These are phyloP conservation scores for Numida meleagris DNA, from an alignment of 2,113 vertebrate species.

Conservation along the genomic window DNA sequence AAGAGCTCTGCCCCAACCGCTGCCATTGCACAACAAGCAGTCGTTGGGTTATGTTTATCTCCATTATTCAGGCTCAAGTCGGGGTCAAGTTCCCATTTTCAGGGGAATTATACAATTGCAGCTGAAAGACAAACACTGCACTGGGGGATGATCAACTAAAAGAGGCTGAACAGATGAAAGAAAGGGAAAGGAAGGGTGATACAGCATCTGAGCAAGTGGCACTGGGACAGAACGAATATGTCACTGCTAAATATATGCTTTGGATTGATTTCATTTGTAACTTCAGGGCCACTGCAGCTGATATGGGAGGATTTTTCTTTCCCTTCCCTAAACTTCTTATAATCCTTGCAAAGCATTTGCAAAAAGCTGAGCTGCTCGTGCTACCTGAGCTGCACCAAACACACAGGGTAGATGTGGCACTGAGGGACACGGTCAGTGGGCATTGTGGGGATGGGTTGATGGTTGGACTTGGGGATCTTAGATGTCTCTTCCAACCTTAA, in stretches of 20 bases:
- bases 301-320: neutral
- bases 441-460: no score
- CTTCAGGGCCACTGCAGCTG: neutral
- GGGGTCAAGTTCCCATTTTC: neutral
- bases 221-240: neutral
- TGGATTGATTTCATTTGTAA: neutral
- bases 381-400: neutral
- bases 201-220: neutral
- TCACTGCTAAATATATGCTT: neutral
- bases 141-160: neutral
- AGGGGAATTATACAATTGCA: neutral
- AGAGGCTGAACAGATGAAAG: neutral
- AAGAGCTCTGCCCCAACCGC: neutral
- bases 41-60: neutral
- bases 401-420: no score
- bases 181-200: neutral
- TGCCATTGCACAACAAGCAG: accelerated
- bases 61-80: neutral
- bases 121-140: neutral
- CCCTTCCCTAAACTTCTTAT: neutral
- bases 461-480: no score
- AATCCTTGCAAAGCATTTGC: neutral
- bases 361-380: neutral
- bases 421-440: no score
- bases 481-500: no score